Percentiles rank a stretch among this genome's conserved stretches.
These are phyloP conservation scores for Alouatta caraya DNA, from an alignment of 2,797 vertebrate genomes.

Conservation along the genomic window DNA sequence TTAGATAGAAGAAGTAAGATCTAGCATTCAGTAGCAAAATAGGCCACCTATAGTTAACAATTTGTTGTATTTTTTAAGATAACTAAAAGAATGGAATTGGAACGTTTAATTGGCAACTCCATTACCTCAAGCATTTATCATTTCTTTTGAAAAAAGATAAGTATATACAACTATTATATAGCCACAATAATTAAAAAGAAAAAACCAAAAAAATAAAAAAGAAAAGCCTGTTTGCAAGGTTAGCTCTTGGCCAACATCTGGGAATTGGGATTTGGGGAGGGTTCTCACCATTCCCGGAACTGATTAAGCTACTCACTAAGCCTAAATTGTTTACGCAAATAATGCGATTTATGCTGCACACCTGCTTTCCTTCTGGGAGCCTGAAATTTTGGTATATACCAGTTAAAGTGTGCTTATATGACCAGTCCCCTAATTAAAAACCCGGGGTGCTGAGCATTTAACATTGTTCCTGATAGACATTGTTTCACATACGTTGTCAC, in stretches of 20 bases:
- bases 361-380: background rate
- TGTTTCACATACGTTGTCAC: background rate
- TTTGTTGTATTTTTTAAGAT: background rate
- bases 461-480: background rate
- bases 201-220: background rate
- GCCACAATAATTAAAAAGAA: background rate
- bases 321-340: background rate
- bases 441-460: background rate
- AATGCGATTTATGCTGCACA: background rate
- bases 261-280: background rate
- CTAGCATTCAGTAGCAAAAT: background rate
- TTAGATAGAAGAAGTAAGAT: background rate
- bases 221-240: background rate
- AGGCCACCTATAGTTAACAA: background rate
- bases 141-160: too few species aligned
- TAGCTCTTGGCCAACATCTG: background rate
- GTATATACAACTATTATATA: background rate
- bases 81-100: background rate
- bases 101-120: background rate
- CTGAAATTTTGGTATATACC: slow-evolving; percentile 8
- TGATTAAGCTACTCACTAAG: background rate
- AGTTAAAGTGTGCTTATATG: background rate
- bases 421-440: background rate
- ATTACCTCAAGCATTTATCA: too few species aligned
- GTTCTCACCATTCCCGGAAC: background rate